Conservation (phyloP, 1,140 invertebrate genomes). For the Sesamia nonagrioides region DNA sequence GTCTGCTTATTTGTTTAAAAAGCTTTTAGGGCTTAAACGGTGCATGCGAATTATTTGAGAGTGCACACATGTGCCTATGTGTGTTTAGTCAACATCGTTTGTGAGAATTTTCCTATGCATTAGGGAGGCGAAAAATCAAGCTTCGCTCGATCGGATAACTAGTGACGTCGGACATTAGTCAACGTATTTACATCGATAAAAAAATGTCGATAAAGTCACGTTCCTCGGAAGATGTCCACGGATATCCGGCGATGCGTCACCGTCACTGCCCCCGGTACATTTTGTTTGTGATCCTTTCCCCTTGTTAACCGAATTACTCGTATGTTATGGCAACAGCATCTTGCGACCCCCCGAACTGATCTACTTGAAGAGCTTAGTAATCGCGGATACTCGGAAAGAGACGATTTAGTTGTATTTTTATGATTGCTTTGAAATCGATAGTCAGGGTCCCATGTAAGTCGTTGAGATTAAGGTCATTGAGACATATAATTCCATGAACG, state of each 20-base stretch:
- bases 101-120: conserved; percentile 18
- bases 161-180: conserved; percentile 30
- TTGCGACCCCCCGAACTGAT: conserved; percentile 78
- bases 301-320: conserved; percentile 81
- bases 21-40: conserved; percentile 34
- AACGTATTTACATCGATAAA: conserved; percentile 57
- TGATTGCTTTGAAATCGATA: conserved; percentile 5
- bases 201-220: conserved; percentile 79
- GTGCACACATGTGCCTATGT: conserved; percentile 33
- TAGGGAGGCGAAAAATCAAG: conserved; percentile 19
- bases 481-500: neutral
- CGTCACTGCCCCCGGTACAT: conserved; percentile 66
- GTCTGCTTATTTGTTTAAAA: conserved; percentile 32
- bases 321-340: conserved; percentile 75
- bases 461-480: neutral
- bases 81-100: conserved; percentile 36
- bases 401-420: conserved; percentile 42
- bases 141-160: neutral
- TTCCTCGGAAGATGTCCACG: conserved; percentile 65
- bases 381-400: conserved; percentile 7
- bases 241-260: conserved; percentile 82
- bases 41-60: conserved; percentile 41
- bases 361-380: conserved; percentile 68
- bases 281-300: conserved; percentile 81
- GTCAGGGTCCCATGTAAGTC: conserved; percentile 5